Evolutionary conservation across 1,140 invertebrate species (phyloP).

Genomic region (Prorops nasuta): DNA sequence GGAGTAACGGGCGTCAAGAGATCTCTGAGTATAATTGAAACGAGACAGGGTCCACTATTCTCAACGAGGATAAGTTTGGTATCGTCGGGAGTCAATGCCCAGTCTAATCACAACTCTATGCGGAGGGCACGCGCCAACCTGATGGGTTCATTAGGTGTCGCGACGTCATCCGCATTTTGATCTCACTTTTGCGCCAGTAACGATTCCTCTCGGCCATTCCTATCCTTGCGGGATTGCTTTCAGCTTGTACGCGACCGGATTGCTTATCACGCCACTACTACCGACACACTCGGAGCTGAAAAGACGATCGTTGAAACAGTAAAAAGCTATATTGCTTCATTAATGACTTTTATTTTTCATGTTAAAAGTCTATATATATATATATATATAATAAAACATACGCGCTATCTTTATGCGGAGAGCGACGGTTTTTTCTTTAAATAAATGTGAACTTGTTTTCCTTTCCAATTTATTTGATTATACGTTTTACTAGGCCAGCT

Average conservation of each 20-base stretch:
- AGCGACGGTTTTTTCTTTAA: no score
- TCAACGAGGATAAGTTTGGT: constrained; percentile 19
- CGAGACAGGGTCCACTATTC: constrained; percentile 6
- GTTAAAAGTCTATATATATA: no score
- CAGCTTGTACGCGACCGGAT: constrained; percentile 33
- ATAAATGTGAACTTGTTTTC: constrained; percentile 28
- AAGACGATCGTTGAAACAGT: no score
- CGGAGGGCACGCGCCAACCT: constrained; percentile 25
- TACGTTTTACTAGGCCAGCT: constrained; percentile 25
- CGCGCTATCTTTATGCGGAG: no score
- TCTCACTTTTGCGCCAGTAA: constrained; percentile 28
- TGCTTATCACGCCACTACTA: no score
- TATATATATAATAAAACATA: no score
- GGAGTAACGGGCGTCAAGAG: constrained; percentile 12
- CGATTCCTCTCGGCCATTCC: constrained; percentile 15
- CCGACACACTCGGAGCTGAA: no score
- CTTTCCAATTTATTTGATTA: constrained; percentile 32
- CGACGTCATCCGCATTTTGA: constrained; percentile 34
- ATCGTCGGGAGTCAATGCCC: constrained; percentile 24
- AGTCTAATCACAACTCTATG: constrained; percentile 39
- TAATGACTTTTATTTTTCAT: no score
- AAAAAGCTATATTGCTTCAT: no score
- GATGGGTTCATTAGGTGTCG: constrained; percentile 40
- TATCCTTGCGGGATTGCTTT: constrained; percentile 26
- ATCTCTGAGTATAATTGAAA: constrained; percentile 24